Conservation (phyloP, 2,113 vertebrate species). For the Hirundichthys speculiger region DNA sequence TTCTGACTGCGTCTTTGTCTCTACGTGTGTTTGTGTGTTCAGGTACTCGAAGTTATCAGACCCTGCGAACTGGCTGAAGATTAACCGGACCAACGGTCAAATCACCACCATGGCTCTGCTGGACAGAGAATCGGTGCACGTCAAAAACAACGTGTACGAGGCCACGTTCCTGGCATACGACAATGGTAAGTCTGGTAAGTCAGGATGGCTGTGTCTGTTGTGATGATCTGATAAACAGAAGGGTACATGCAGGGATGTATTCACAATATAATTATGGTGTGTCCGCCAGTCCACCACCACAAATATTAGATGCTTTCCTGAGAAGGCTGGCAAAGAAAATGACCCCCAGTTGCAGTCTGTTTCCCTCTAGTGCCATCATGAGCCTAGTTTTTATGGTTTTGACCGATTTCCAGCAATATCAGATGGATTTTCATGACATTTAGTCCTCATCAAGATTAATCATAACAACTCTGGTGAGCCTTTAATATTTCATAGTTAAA, state of each 20-base stretch:
- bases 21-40: slow-evolving; percentile 15
- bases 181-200: slow-evolving; percentile 89
- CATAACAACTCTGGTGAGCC: neutral
- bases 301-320: neutral
- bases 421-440: neutral
- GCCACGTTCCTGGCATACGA: slow-evolving; percentile 97
- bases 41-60: slow-evolving; percentile 97
- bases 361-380: neutral
- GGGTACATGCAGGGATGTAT: neutral
- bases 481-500: slow-evolving; percentile 13
- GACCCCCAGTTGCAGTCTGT: neutral
- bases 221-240: slow-evolving; percentile 14
- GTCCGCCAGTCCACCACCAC: neutral
- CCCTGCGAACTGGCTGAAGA: slow-evolving; percentile 95
- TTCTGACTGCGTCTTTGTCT: neutral
- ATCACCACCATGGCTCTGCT: slow-evolving; percentile 92
- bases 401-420: slow-evolving; percentile 2
- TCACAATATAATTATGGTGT: neutral
- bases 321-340: neutral
- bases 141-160: slow-evolving; percentile 95
- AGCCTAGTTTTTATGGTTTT: neutral
- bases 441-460: slow-evolving; percentile 3
- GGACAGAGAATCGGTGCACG: slow-evolving; percentile 93
- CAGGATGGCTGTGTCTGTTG: slow-evolving; percentile 33
- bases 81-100: slow-evolving; percentile 94